These are phyloP conservation scores for Anoplophora glabripennis DNA, from an alignment of 1,140 invertebrate species.

Conservation along the genomic window DNA sequence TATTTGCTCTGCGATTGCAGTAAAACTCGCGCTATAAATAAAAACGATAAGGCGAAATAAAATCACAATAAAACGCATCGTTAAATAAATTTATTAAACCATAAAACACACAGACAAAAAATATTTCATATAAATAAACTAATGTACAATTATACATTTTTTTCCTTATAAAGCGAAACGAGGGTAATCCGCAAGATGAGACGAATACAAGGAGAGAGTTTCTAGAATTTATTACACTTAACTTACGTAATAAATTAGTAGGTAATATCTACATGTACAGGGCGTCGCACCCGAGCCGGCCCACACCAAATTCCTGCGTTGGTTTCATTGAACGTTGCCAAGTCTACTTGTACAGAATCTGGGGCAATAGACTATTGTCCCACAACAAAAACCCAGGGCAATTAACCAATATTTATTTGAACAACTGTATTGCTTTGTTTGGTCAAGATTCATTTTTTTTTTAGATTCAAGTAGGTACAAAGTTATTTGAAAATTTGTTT, in stretches of 20 bases:
- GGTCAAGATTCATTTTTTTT: no score
- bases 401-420: no score
- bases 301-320: not conserved
- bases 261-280: conserved; percentile 17
- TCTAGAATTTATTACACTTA: conserved; percentile 14
- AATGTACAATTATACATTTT: conserved; percentile 31
- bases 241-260: conserved; percentile 18
- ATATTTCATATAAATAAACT: conserved; percentile 26
- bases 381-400: no score
- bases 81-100: conserved; percentile 32
- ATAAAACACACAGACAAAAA: conserved; percentile 29
- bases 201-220: conserved; percentile 16
- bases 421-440: no score
- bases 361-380: no score
- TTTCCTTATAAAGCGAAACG: conserved; percentile 20
- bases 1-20: no score
- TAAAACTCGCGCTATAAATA: no score
- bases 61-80: not conserved
- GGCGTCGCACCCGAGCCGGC: not conserved
- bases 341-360: no score
- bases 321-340: no score
- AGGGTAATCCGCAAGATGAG: not conserved
- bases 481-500: no score
- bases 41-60: no score
- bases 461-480: no score